A percentile compares a stretch with the other conserved stretches of the same genome.
Conservation (phyloP, 2,888 invertebrate species). For the Polyommatus icarus region DNA sequence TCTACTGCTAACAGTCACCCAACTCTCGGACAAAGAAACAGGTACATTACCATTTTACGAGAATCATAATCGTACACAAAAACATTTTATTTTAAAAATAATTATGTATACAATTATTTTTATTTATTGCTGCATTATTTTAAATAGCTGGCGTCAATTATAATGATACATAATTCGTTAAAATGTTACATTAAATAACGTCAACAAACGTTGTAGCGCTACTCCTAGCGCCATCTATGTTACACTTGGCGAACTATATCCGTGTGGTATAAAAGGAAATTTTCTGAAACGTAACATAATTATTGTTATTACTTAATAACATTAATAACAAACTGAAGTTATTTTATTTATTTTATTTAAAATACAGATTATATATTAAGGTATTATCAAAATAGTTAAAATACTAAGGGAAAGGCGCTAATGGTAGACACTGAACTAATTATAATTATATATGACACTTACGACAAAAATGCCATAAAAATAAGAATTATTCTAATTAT, state of each 20-base stretch:
- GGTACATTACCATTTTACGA: background rate
- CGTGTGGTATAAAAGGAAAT: background rate
- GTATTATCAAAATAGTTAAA: too few relatives aligned
- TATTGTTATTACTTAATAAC: too few relatives aligned
- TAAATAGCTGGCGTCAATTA: background rate
- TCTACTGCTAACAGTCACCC: background rate
- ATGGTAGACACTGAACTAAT: too few relatives aligned
- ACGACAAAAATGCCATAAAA: too few relatives aligned
- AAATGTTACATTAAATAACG: constrained; percentile 1
- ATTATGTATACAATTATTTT: background rate
- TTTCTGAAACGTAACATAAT: background rate
- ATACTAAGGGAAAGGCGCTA: too few relatives aligned
- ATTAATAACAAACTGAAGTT: too few relatives aligned
- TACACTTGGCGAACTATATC: background rate
- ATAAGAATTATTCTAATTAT: too few relatives aligned
- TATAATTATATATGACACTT: too few relatives aligned
- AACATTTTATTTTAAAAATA: constrained; percentile 4
- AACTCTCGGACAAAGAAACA: background rate
- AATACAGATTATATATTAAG: background rate
- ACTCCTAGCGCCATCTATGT: constrained; percentile 29
- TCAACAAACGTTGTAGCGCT: background rate
- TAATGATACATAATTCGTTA: constrained; percentile 1
- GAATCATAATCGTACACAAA: background rate
- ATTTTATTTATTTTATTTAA: too few relatives aligned
- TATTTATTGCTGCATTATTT: background rate